Conservation (phyloP, 1,140 invertebrate species). For the Neotoxoptera formosana region DNA sequence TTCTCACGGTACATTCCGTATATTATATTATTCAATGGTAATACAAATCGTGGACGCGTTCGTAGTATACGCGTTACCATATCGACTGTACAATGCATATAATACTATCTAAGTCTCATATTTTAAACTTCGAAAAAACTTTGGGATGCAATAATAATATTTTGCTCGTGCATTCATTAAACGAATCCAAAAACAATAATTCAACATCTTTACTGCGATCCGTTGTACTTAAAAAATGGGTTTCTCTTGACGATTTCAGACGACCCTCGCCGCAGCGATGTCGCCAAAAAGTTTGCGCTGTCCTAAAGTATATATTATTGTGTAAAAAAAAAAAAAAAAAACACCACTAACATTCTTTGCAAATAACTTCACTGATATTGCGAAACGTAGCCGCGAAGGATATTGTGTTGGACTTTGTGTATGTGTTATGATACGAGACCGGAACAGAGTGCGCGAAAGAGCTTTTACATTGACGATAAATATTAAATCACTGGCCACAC, state of each 20-base stretch:
- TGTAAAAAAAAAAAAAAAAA: not conserved
- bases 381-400: not conserved
- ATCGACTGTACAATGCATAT: not conserved
- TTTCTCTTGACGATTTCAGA: not conserved
- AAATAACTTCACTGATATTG: conserved; percentile 26
- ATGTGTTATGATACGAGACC: not conserved
- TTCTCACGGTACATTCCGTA: too few relatives aligned
- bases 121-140: not conserved
- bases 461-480: conserved; percentile 11
- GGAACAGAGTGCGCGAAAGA: not conserved
- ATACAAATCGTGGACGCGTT: not conserved
- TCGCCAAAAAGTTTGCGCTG: not conserved
- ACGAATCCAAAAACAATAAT: not conserved
- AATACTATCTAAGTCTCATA: not conserved
- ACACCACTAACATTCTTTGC: not conserved
- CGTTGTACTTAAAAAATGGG: not conserved
- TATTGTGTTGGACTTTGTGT: not conserved
- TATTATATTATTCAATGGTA: too few relatives aligned
- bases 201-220: not conserved
- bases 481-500: conserved; percentile 32
- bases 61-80: not conserved
- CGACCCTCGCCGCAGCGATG: too few relatives aligned
- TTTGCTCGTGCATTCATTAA: not conserved
- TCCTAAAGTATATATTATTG: not conserved
- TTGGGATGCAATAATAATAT: not conserved